Conservation (phyloP, 1,140 invertebrate genomes). For the Solenopsis fugax region DNA sequence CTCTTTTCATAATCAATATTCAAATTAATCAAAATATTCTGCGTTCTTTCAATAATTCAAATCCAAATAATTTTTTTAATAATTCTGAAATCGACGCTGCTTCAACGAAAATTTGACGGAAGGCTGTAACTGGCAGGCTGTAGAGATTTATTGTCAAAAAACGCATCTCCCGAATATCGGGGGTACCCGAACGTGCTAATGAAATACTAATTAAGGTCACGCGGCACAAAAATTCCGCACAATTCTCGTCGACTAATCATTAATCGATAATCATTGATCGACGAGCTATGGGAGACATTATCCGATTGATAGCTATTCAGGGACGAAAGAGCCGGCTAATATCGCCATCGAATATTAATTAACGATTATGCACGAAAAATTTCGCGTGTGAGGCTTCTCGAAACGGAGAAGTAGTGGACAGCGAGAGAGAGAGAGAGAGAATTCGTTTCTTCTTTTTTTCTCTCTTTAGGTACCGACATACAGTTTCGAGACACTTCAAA, state of each 20-base stretch:
- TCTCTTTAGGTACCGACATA: neutral
- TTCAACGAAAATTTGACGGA: neutral
- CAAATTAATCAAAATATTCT: too few species aligned
- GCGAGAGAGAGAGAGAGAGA: neutral
- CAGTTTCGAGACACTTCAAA: slow-evolving; percentile 23
- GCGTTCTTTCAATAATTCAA: neutral
- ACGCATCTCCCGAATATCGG: neutral
- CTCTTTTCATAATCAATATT: too few species aligned
- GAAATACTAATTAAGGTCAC: slow-evolving; percentile 46
- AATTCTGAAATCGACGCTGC: neutral
- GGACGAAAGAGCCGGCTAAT: neutral
- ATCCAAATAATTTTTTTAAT: neutral
- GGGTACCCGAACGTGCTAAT: neutral
- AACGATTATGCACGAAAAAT: slow-evolving; percentile 33
- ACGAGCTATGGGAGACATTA: slow-evolving; percentile 11
- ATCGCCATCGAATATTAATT: slow-evolving; percentile 50
- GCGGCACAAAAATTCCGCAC: slow-evolving; percentile 1
- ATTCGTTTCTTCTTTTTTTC: neutral
- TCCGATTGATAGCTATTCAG: slow-evolving; percentile 45
- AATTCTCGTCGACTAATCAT: slow-evolving; percentile 32
- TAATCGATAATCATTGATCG: slow-evolving; percentile 50
- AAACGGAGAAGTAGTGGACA: neutral
- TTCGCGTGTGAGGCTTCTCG: neutral
- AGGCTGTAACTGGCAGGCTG: neutral
- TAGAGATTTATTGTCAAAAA: slow-evolving; percentile 24